Evolutionary conservation across 2,113 vertebrate species (phyloP), one percentile per base, ranked within the genome.

Genomic region (Syngnathus floridae): DNA sequence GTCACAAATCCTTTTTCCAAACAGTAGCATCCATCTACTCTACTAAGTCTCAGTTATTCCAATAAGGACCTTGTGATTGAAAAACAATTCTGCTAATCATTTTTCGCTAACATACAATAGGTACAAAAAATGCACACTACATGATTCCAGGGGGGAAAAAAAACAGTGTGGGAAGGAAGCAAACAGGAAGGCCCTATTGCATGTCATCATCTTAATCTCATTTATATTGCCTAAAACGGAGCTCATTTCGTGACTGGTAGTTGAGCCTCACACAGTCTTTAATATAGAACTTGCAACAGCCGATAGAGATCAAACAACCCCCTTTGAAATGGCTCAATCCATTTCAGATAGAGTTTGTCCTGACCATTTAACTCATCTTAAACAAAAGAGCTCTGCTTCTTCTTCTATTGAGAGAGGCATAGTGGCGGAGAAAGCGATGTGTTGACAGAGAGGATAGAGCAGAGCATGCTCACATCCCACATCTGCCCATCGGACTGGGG

Each of bases 371-470:
- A 76, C 79, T 75, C 83, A 68, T 80, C 66, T 65, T n/a, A 79
- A 41, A 89, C 85, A 89, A 88, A 89, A 73, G 75, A 76, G 36
- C 54, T 52, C 55, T 74, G 71, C 54, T 49, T 76, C 78, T 80
- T 62, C 84, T 86, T 88, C 84, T 31, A 31, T 31, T 80, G 78
- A 72, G 69, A 51, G 67, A 22, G 62, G 79, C 72, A 65, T 73
- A 76, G 78, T 65, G 71, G 69, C 77, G 70, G 58, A 70, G 78
- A 87, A 81, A 84, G 81, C 74, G 62, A 36, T 21, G 65, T 88
- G 89, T 89, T 91, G 87, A 89, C 87, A 64, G 65, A 88, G 78
- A 80, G 85, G 85, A 88, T 85, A 72, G 61, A 74, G 78, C 81
- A 84, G 83, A 86, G 75, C 82, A 48, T 79, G 85, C 79, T 82